A percentile compares a stretch with the other conserved stretches of the same genome.
Evolutionary conservation across 2,113 vertebrate genomes (phyloP).

Genomic region (Dasyprocta punctata): DNA sequence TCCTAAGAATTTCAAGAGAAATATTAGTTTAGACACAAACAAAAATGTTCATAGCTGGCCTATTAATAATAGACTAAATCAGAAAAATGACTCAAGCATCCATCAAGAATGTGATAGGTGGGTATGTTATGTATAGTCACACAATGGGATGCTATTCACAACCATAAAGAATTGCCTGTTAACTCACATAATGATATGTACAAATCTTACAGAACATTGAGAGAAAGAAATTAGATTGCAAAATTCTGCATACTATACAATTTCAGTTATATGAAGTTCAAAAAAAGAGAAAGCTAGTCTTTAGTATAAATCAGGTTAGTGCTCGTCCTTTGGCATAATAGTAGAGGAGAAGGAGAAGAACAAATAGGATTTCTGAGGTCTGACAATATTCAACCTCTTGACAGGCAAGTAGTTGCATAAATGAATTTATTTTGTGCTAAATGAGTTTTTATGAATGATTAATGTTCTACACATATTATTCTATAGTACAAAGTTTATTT

Average conservation of each 20-base stretch:
- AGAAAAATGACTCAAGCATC: not conserved
- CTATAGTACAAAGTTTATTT: not conserved
- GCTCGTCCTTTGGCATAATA: not conserved
- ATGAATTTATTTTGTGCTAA: not conserved
- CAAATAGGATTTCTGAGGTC: not conserved
- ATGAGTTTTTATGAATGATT: not conserved
- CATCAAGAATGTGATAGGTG: not conserved
- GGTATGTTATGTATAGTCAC: not conserved
- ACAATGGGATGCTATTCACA: not conserved
- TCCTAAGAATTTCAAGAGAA: not conserved
- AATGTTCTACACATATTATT: not conserved
- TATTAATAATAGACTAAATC: not conserved
- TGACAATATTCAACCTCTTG: not conserved
- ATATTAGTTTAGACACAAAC: not conserved
- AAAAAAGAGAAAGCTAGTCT: not conserved
- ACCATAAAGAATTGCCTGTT: not conserved
- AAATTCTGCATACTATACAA: not conserved
- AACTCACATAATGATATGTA: not conserved
- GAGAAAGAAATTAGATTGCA: not conserved
- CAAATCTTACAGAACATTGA: not conserved
- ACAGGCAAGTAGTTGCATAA: not conserved
- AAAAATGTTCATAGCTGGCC: not conserved
- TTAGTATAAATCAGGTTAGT: not conserved
- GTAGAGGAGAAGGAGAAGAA: not conserved
- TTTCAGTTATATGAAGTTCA: not conserved